Evolutionary conservation across 2,888 invertebrate species (phyloP).

Genomic region (Drosophila melanosoma): DNA sequence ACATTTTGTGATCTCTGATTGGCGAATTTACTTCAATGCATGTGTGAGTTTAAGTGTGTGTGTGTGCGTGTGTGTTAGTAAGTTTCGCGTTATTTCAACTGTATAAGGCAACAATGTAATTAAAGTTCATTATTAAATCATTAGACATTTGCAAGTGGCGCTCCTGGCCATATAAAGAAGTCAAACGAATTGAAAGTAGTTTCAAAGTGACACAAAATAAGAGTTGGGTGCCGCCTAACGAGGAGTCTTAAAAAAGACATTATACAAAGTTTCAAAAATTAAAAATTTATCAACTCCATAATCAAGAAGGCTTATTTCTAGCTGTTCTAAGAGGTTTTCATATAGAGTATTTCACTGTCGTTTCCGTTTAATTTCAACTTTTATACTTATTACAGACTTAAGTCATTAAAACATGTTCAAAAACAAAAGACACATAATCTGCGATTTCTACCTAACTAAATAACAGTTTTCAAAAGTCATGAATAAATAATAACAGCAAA

Average conservation of each 20-base stretch:
- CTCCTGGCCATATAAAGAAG: slow-evolving; percentile 28
- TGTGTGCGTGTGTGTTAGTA: neutral
- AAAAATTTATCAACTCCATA: neutral
- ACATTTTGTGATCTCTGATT: slow-evolving; percentile 40
- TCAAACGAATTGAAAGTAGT: neutral
- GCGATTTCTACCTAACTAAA: neutral
- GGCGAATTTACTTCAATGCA: slow-evolving; percentile 1
- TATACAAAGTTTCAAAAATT: neutral
- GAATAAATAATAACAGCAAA: neutral
- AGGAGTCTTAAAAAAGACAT: neutral
- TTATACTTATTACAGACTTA: neutral
- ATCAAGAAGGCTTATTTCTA: neutral
- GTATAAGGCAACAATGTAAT: slow-evolving; percentile 14
- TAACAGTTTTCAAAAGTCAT: neutral
- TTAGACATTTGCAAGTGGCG: slow-evolving; percentile 44
- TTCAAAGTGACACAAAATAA: neutral
- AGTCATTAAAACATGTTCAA: neutral
- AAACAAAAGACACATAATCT: neutral
- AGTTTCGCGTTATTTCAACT: neutral
- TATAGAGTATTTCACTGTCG: neutral
- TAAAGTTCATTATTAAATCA: slow-evolving; percentile 58
- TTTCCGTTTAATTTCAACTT: neutral
- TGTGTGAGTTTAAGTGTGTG: slow-evolving; percentile 1
- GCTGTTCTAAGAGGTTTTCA: neutral
- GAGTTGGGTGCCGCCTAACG: neutral